Evolutionary conservation across 2,888 invertebrate genomes (phyloP).

Genomic region (Barypeithes pellucidus): DNA sequence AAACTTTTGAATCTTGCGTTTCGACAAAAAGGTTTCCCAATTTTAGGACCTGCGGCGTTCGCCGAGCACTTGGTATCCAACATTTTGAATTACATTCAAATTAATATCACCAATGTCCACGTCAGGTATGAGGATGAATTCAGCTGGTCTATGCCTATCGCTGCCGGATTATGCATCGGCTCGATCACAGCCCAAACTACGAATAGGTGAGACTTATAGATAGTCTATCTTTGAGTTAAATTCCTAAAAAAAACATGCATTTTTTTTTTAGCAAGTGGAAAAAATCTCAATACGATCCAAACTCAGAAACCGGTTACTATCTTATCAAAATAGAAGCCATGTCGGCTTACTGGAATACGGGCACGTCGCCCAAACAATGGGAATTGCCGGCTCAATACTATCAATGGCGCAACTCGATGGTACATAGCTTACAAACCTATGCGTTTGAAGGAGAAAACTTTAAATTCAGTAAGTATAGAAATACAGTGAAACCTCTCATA

Average conservation of each 20-base stretch:
- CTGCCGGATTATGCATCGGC: constrained; percentile 85
- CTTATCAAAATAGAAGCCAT: constrained; percentile 84
- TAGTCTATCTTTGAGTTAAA: neutral
- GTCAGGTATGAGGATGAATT: constrained; percentile 86
- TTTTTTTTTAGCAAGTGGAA: constrained; percentile 80
- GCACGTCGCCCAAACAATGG: constrained; percentile 72
- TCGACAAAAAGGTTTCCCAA: neutral
- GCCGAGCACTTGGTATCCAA: constrained; percentile 83
- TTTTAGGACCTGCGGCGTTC: constrained; percentile 75
- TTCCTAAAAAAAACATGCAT: neutral
- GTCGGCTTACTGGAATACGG: constrained; percentile 85
- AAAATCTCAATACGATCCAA: constrained; percentile 74
- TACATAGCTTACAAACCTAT: constrained; percentile 83
- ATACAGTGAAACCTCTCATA: too few relatives aligned
- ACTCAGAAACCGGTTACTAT: constrained; percentile 75
- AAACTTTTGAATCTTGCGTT: neutral
- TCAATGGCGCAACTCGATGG: constrained; percentile 85
- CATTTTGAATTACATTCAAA: constrained; percentile 85
- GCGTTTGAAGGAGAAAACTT: constrained; percentile 85
- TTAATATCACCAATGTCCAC: constrained; percentile 85
- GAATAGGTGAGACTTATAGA: constrained; percentile 74
- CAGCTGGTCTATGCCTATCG: constrained; percentile 78
- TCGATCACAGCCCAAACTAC: constrained; percentile 86
- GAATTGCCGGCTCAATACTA: constrained; percentile 76
- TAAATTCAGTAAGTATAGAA: constrained; percentile 84